Base-by-base conservation (phyloP, 2,888 invertebrate species). In the Nomada ruficornis region DNA sequence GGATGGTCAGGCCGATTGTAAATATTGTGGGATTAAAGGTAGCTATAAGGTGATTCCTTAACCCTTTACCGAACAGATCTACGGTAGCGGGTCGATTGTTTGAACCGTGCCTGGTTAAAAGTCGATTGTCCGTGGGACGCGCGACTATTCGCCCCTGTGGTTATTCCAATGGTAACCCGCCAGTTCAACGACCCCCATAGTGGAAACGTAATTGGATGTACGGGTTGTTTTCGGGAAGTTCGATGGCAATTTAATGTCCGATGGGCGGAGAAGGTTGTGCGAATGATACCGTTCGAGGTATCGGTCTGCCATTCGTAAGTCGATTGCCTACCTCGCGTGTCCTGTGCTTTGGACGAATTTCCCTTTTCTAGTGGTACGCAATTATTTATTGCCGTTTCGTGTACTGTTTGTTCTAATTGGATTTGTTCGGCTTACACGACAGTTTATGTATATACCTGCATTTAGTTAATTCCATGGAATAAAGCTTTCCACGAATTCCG, bases 11-110 rank as follows among this genome's bases (percentile, higher is more conserved):
- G 52, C n/a, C 23, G 71, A 85, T 77, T 82, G 88, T 89, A 90
- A 88, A 90, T 89, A 90, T 88, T 86, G 78, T 72, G 71, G 82
- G 78, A 89, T 87, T 88, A 86, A 70, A 64, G 47, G 60, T 55
- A 52, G 72, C 42, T 13, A 42, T 23, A 11, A 36, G 7, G 42
- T 23, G 68, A 75, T 64, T 71, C 63, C 67, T 78, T 18, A 57
- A 71, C 68, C 60, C 69, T 65, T 78, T 62, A 7, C 36, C 36
- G 47, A 55, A 18, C 26, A 57, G 69, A 64, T 55, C 55, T 11
- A 72, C 62, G 62, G 75, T 70, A 83, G 78, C 76, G 26, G 2
- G 44, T 15, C 47, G 47, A 47, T 47, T 47, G 47, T 47, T 47
- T 3, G 47, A 47, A 15, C 15, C 15, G 2, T 2, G 47, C 15